Evolutionary conservation across 2,797 vertebrate genomes (phyloP).

Genomic region (Gadopsis marmoratus): DNA sequence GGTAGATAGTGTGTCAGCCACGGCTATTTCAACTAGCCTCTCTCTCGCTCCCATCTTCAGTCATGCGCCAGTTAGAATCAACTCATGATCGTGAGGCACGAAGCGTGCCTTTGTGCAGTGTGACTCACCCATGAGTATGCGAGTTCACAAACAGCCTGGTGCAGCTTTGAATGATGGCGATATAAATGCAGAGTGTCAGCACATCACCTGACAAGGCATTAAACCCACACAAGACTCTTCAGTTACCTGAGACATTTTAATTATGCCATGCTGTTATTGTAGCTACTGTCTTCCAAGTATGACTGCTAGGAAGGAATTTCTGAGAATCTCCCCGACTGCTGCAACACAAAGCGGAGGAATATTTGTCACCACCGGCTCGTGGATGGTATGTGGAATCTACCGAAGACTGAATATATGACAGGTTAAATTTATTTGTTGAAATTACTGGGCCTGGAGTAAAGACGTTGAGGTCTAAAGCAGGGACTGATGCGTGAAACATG

Average conservation of each 20-base stretch:
- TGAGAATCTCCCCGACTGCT: conserved; percentile 8
- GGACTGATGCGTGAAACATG: conserved; percentile 13
- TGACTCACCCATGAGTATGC: conserved; percentile 1
- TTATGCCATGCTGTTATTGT: conserved; percentile 43
- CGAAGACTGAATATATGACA: conserved; percentile 3
- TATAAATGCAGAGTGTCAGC: conserved; percentile 38
- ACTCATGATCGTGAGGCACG: conserved; percentile 16
- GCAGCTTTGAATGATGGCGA: conserved; percentile 38
- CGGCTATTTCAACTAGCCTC: not conserved
- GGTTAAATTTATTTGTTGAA: conserved; percentile 21
- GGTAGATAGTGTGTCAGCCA: conserved; percentile 7
- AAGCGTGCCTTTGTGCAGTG: conserved; percentile 6
- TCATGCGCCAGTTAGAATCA: conserved; percentile 52
- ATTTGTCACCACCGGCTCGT: not conserved
- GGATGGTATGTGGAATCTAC: conserved; percentile 9
- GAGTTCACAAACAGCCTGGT: conserved; percentile 29
- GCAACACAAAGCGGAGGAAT: conserved; percentile 8
- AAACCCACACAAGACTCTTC: conserved; percentile 10
- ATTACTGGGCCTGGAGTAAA: conserved; percentile 6
- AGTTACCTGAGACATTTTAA: conserved; percentile 54
- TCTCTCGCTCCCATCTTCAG: conserved; percentile 8
- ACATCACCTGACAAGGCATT: conserved; percentile 45
- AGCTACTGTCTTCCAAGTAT: conserved; percentile 24
- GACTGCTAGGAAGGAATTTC: conserved; percentile 26
- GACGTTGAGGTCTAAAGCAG: conserved; percentile 26